These are phyloP conservation scores for Microcebus lehilahytsara DNA, from an alignment of 2,113 vertebrate species.

Conservation along the genomic window DNA sequence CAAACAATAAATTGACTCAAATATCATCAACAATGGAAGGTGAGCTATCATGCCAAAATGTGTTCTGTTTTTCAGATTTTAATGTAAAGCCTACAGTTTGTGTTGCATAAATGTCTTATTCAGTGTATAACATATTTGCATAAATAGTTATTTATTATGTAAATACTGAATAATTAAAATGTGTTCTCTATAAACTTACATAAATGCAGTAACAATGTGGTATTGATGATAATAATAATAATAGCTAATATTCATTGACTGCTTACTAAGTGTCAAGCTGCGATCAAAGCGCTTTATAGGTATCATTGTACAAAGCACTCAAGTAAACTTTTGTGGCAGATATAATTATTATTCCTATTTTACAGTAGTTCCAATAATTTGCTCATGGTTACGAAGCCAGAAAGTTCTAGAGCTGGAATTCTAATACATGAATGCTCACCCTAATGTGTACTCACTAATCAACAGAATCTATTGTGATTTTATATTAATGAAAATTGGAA, in stretches of 20 bases:
- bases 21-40: background rate
- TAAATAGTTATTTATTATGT: background rate
- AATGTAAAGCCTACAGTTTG: background rate
- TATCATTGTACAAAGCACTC: background rate
- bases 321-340: background rate
- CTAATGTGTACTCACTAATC: background rate
- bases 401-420: background rate
- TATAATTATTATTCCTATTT: background rate
- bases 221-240: background rate
- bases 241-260: background rate
- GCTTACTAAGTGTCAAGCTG: background rate
- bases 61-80: background rate
- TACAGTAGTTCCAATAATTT: background rate
- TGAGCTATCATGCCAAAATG: background rate
- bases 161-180: background rate
- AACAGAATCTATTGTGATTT: background rate
- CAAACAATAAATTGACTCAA: conserved; percentile 31
- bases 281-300: background rate
- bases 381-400: background rate
- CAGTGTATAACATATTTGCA: background rate
- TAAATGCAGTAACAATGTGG: background rate
- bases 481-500: background rate
- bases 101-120: background rate
- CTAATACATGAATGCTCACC: background rate
- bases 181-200: background rate